These are phyloP conservation scores for Unio pictorum DNA, from an alignment of 2,888 invertebrate genomes.

Conservation along the genomic window DNA sequence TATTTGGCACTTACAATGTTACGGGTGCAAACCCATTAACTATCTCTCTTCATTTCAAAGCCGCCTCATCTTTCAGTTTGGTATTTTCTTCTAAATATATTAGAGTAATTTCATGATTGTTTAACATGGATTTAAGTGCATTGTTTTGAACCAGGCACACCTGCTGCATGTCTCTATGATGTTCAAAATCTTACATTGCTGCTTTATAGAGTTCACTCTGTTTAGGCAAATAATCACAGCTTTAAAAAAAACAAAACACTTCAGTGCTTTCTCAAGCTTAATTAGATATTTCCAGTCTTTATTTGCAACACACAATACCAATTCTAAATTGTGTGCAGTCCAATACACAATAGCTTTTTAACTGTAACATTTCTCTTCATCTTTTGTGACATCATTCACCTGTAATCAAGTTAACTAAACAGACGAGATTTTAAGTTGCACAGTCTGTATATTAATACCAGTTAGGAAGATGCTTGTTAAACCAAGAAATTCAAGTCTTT, in stretches of 20 bases:
- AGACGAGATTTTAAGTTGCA: constrained; percentile 20
- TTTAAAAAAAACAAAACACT: constrained; percentile 21
- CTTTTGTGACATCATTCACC: constrained; percentile 9
- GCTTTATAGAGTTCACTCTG: constrained; percentile 17
- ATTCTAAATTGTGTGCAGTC: constrained; percentile 18
- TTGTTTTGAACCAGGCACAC: constrained; percentile 20
- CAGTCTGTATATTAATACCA: constrained; percentile 24
- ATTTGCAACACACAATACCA: constrained; percentile 21
- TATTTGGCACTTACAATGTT: too few relatives aligned
- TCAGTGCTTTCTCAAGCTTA: constrained; percentile 18
- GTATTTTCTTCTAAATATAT: constrained; percentile 20
- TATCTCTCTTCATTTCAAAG: constrained; percentile 6
- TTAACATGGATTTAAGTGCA: constrained; percentile 14
- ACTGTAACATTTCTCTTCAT: constrained; percentile 4
- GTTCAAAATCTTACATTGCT: constrained; percentile 10
- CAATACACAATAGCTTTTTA: constrained; percentile 12
- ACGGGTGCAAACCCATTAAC: too few relatives aligned
- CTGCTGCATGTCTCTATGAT: constrained; percentile 17
- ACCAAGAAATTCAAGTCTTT: constrained; percentile 12
- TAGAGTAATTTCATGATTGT: constrained; percentile 18
- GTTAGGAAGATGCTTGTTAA: constrained; percentile 1
- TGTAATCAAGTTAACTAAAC: constrained; percentile 11
- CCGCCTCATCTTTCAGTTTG: constrained; percentile 8
- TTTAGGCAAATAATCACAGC: constrained; percentile 21
- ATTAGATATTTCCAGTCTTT: constrained; percentile 14